Conservation (phyloP, 2,113 vertebrate species). For the Piaya cayana region DNA sequence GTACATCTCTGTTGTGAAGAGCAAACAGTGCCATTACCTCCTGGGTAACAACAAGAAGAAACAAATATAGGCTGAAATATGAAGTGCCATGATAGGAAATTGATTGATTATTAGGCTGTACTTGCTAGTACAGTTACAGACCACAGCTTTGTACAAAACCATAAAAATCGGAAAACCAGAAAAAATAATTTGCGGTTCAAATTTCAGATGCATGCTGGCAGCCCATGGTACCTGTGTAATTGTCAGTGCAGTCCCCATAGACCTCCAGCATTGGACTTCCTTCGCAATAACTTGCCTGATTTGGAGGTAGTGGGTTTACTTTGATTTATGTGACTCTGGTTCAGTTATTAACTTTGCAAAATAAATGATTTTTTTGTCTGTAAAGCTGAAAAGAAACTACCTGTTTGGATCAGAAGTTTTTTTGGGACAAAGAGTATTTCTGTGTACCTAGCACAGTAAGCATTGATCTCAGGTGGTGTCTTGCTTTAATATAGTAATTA, state of each 20-base stretch:
- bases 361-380: neutral
- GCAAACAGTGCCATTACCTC: conserved; percentile 5
- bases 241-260: neutral
- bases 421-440: neutral
- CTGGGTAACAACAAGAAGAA: conserved; percentile 1
- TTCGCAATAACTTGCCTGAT: neutral
- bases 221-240: neutral
- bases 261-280: neutral
- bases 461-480: neutral
- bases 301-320: neutral
- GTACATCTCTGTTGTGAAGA: neutral
- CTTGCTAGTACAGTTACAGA: neutral
- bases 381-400: neutral
- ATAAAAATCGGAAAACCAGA: neutral
- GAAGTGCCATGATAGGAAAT: conserved; percentile 27
- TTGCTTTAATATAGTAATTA: conserved; percentile 58
- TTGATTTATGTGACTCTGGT: conserved; percentile 16
- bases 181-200: neutral
- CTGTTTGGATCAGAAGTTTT: neutral
- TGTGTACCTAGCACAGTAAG: neutral
- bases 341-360: neutral
- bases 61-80: conserved; percentile 3
- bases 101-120: conserved; percentile 9
- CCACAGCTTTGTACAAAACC: neutral
- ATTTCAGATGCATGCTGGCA: neutral